Evolutionary conservation across 2,113 vertebrate species (phyloP).

Genomic region (Otis tarda): DNA sequence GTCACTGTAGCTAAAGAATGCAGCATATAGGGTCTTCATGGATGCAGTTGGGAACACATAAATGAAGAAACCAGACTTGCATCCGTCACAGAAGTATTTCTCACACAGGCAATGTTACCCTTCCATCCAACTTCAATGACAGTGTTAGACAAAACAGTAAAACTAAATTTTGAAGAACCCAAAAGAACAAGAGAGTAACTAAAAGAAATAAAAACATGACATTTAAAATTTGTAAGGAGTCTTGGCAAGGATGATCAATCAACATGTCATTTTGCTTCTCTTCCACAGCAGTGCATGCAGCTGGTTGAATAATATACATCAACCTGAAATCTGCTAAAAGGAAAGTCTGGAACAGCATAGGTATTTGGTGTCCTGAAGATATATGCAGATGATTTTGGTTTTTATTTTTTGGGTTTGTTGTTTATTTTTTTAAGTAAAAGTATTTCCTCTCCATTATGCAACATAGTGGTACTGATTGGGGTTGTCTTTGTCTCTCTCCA

Average conservation of each 20-base stretch:
- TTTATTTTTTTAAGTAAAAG: not conserved
- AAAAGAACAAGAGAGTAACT: conserved; percentile 30
- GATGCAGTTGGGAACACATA: conserved; percentile 33
- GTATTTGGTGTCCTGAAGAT: conserved; percentile 47
- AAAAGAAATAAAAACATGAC: not conserved
- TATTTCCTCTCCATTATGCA: conserved; percentile 77
- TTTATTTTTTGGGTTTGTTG: not conserved
- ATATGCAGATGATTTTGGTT: conserved; percentile 17
- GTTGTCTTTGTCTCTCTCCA: conserved; percentile 96
- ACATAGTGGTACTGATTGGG: conserved; percentile 98
- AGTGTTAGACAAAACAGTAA: conserved; percentile 36
- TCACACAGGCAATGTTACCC: not conserved
- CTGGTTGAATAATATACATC: conserved; percentile 28
- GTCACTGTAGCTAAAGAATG: conserved; percentile 42
- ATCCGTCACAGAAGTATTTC: conserved; percentile 29
- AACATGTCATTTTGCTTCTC: conserved; percentile 23
- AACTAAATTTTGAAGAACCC: conserved; percentile 39
- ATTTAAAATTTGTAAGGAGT: not conserved
- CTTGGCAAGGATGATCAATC: conserved; percentile 22
- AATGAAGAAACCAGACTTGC: conserved; percentile 16
- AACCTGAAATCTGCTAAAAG: conserved; percentile 57
- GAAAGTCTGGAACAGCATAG: conserved; percentile 39
- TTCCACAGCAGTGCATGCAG: conserved; percentile 49
- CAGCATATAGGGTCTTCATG: conserved; percentile 63
- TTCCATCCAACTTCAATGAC: conserved; percentile 40